Evolutionary conservation across 2,797 vertebrate species (phyloP).

Genomic region (Epinephelus malabaricus): DNA sequence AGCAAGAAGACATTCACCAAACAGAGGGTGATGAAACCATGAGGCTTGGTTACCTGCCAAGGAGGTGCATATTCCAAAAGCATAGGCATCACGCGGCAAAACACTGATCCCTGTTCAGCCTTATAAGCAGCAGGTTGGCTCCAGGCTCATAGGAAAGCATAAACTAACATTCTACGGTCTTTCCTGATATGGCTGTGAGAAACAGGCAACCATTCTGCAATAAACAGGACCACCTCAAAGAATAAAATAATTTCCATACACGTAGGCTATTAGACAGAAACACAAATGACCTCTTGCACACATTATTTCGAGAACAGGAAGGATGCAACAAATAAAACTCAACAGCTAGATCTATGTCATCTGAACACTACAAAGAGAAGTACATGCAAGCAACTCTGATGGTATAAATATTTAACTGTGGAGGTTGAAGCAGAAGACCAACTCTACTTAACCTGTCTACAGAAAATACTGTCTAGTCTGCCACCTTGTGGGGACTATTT

Average conservation of each 20-base stretch:
- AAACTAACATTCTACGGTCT: constrained; percentile 26
- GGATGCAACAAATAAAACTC: background rate
- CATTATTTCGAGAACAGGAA: background rate
- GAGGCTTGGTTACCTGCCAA: constrained; percentile 21
- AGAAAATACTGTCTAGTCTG: constrained; percentile 23
- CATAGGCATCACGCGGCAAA: constrained; percentile 50
- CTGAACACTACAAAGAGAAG: constrained; percentile 1
- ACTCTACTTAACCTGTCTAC: background rate
- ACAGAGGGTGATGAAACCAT: constrained; percentile 15
- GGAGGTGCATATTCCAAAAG: constrained; percentile 52
- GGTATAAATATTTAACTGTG: background rate
- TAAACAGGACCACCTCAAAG: constrained; percentile 12
- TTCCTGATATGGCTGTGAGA: constrained; percentile 10
- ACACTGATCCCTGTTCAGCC: constrained; percentile 38
- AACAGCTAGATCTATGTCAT: constrained; percentile 2
- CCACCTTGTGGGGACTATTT: constrained; percentile 49
- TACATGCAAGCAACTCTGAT: constrained; percentile 21
- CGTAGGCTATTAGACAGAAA: background rate
- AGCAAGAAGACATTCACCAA: constrained; percentile 38
- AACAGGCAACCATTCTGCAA: constrained; percentile 9
- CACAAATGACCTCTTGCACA: constrained; percentile 2
- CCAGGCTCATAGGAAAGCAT: constrained; percentile 13
- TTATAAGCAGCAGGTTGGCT: constrained; percentile 25
- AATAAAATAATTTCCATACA: background rate
- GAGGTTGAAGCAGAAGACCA: background rate